These are phyloP conservation scores for Melanotaenia maccullochi DNA, from an alignment of 2,797 vertebrate genomes.

Conservation along the genomic window DNA sequence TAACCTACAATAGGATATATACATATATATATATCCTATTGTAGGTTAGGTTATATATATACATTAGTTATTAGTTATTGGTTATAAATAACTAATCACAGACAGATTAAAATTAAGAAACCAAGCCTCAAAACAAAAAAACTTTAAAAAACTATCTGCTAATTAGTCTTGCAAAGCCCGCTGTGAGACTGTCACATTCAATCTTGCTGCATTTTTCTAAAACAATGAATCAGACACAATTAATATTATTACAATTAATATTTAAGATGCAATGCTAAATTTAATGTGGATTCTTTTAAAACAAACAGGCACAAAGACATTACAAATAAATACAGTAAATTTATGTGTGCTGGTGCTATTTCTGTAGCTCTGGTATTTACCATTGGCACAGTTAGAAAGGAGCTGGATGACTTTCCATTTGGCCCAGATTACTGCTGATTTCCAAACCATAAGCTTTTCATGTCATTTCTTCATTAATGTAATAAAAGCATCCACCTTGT, in stretches of 20 bases:
- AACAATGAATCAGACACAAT: neutral
- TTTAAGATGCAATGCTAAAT: neutral
- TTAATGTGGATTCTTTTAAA: neutral
- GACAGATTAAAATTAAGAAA: too few relatives aligned
- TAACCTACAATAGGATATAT: too few relatives aligned
- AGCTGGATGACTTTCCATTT: slow-evolving; percentile 56
- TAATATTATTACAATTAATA: neutral
- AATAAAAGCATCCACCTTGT: slow-evolving; percentile 3
- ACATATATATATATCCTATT: too few relatives aligned
- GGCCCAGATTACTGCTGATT: slow-evolving; percentile 35
- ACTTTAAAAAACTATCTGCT: too few relatives aligned
- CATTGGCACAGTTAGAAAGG: slow-evolving; percentile 55
- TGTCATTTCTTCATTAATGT: slow-evolving; percentile 16
- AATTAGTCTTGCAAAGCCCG: too few relatives aligned
- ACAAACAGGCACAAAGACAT: neutral
- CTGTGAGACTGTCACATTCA: too few relatives aligned
- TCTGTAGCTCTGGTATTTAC: slow-evolving; percentile 46
- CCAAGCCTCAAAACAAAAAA: too few relatives aligned
- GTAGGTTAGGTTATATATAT: too few relatives aligned
- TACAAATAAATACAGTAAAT: slow-evolving; percentile 17
- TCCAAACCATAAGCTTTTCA: slow-evolving; percentile 5
- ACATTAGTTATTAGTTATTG: too few relatives aligned
- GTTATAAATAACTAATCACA: too few relatives aligned
- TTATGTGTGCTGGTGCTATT: slow-evolving; percentile 57
- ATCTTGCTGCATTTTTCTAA: too few relatives aligned